Percentiles rank a stretch among this genome's conserved stretches.
These are phyloP conservation scores for Lagenorhynchus albirostris DNA, from an alignment of 2,113 vertebrate genomes.

Conservation along the genomic window DNA sequence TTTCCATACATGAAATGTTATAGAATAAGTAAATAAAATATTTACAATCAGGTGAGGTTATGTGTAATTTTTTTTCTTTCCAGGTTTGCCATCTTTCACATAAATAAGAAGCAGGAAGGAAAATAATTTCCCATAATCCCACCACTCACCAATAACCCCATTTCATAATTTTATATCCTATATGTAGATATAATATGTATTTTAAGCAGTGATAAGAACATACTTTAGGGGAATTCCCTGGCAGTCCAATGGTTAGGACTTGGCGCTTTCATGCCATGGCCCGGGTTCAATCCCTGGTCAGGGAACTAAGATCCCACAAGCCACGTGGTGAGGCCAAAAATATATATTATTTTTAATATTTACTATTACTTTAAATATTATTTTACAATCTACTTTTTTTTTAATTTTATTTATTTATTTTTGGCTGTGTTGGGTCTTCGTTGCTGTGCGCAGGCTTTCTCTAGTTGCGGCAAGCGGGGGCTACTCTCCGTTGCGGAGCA, in stretches of 20 bases:
- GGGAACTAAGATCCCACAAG: no score
- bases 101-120: background rate
- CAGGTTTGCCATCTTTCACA: background rate
- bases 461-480: background rate
- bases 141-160: background rate
- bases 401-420: background rate
- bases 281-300: no score
- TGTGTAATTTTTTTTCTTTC: background rate
- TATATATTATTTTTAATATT: no score
- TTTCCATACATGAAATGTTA: slow-evolving; percentile 3
- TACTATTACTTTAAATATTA: no score
- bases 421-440: background rate
- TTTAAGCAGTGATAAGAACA: background rate
- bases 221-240: background rate
- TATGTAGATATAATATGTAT: background rate
- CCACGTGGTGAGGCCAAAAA: no score
- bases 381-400: background rate
- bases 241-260: no score
- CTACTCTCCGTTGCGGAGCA: background rate
- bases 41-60: background rate
- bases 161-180: background rate
- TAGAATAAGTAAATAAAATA: background rate
- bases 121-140: background rate
- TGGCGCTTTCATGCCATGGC: no score
- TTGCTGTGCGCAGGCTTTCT: background rate